Base-by-base conservation (phyloP, 2,113 vertebrate species). In the Elephantulus edwardii region DNA sequence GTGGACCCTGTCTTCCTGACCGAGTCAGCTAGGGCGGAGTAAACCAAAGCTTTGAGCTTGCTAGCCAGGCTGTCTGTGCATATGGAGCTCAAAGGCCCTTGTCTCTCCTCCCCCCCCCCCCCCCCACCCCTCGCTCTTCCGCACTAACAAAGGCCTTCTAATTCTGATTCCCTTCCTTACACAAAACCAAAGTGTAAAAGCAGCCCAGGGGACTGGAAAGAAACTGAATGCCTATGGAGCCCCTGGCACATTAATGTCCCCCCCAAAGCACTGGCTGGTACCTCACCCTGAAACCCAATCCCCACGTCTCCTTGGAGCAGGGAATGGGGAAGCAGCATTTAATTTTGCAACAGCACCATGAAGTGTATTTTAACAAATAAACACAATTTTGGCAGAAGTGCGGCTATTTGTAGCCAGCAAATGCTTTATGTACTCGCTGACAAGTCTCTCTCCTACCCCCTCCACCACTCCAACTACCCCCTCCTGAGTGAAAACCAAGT, bases 341-440 rank as follows among this genome's bases (percentile, higher is more conserved):
- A 74, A 40, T 68, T 93, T 83, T 92, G 74, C 83, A 88, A 74
- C 44, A 89, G 77, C 54, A 64, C 30, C 80, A 58, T 54, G 38
- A 92, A 82, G 24, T 90, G 48, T 90, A 58, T 85, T 93, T 92
- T 62, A 92, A 89, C 82, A 93, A 90, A 83, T 90, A 79, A 88
- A 88, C 75, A 87, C 35, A 58, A 17, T 70, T 71, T 85, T 72
- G 83, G 83, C 89, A 83, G 79, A 80, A 75, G 22, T 3, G 8
- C n/a, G 74, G 16, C 46, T 62, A 76, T 78, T 4, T 16, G 75
- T 76, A 86, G 85, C 78, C 58, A 64, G 71, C 56, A 81, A 79
- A 66, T 56, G 66, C 42, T 86, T 85, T 13, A 44, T n/a, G n/a
- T 4, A 22, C 79, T 80, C 0, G 1, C 75, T 77, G 10, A 44